Evolutionary conservation across 2,888 invertebrate genomes (phyloP).

Genomic region (Agapetus fuscipes): DNA sequence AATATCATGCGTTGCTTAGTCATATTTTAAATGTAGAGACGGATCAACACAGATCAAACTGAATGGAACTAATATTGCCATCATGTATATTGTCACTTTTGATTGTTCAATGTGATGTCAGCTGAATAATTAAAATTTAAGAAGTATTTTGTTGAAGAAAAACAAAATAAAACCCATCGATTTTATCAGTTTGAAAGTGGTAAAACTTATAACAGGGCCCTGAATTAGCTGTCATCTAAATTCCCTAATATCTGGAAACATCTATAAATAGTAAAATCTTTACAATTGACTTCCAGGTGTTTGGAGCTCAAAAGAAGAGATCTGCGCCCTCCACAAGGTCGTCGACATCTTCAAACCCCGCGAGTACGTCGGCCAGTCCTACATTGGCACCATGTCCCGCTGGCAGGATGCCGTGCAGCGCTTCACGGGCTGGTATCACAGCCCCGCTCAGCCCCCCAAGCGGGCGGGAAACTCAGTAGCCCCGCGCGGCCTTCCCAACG

Average conservation of each 20-base stretch:
- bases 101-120: no score
- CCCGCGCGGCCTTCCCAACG: background rate
- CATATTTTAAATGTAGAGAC: conserved; percentile 2
- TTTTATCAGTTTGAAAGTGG: no score
- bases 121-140: no score
- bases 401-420: conserved; percentile 52
- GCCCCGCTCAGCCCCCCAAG: no score
- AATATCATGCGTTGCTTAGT: conserved; percentile 1
- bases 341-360: conserved; percentile 54
- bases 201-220: no score
- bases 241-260: no score
- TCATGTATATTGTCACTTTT: no score
- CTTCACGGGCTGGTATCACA: conserved; percentile 46
- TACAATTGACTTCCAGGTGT: conserved; percentile 46
- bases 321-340: conserved; percentile 48
- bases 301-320: conserved; percentile 61
- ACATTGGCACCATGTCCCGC: conserved; percentile 33
- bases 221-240: no score
- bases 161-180: no score
- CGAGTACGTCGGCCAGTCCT: conserved; percentile 29
- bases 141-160: no score
- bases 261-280: no score
- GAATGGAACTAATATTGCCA: no score
- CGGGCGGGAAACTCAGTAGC: background rate
- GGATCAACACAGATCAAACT: background rate